A percentile compares a stretch with the other conserved stretches of the same genome.
Evolutionary conservation across 2,113 vertebrate genomes (phyloP).

Genomic region (Tamias sibiricus): DNA sequence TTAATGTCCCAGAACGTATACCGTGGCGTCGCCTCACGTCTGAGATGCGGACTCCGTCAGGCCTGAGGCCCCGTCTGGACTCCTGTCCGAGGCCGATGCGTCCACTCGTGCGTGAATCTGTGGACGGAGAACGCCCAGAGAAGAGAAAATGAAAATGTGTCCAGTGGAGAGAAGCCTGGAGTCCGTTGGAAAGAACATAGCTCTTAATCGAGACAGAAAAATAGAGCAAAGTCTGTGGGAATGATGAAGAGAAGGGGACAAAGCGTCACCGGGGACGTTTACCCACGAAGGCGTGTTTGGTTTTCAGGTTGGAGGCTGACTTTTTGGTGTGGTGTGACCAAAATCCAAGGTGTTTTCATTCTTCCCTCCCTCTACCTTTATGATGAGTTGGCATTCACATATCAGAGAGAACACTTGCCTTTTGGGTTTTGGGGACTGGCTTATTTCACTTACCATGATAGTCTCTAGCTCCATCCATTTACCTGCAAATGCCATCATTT

Average conservation of each 20-base stretch:
- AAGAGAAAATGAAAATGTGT: rapidly evolving
- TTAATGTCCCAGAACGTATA: not conserved
- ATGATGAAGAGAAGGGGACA: no score
- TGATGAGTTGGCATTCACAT: no score
- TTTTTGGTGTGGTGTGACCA: no score
- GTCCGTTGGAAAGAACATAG: not conserved
- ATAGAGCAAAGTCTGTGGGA: not conserved
- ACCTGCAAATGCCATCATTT: no score
- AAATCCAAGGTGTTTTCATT: no score
- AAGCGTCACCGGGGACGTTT: not conserved
- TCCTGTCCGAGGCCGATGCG: rapidly evolving
- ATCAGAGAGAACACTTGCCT: no score
- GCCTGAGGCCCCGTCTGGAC: no score
- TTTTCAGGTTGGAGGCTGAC: no score
- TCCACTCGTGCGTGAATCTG: rapidly evolving
- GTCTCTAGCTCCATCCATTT: no score
- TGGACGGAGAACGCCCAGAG: not conserved
- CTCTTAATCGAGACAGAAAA: not conserved
- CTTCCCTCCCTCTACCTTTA: no score
- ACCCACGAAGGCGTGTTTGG: not conserved
- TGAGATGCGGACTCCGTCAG: not conserved
- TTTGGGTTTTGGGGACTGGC: no score
- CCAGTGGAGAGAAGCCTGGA: not conserved
- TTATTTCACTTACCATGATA: no score
- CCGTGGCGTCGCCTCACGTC: rapidly evolving